These are phyloP conservation scores for Petrolisthes manimaculis DNA, from an alignment of 2,888 invertebrate genomes.

Conservation along the genomic window DNA sequence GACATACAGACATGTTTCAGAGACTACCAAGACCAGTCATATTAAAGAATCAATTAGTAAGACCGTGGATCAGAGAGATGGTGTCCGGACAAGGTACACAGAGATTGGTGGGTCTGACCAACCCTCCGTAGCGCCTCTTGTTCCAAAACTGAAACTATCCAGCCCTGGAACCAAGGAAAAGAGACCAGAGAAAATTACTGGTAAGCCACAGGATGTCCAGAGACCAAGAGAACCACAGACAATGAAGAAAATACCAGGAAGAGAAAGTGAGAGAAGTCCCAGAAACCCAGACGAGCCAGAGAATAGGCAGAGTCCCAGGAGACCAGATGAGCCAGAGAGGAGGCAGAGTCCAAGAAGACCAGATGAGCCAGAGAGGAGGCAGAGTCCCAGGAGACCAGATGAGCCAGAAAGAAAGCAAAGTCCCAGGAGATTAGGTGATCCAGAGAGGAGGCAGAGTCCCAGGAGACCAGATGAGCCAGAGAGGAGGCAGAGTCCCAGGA, in stretches of 20 bases:
- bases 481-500: not conserved
- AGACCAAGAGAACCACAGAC: not conserved
- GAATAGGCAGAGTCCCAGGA: not conserved
- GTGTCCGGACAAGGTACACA: no score
- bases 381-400: not conserved
- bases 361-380: conserved; percentile 10
- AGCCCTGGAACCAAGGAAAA: no score
- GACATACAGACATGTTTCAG: conserved; percentile 16
- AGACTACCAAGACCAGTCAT: not conserved
- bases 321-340: conserved; percentile 16
- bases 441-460: conserved; percentile 15
- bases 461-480: conserved; percentile 5
- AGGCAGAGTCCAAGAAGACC: not conserved
- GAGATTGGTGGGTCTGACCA: no score
- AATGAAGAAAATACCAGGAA: no score
- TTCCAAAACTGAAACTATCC: no score
- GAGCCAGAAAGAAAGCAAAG: conserved; percentile 8
- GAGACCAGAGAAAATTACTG: not conserved
- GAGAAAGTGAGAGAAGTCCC: no score
- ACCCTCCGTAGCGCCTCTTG: no score
- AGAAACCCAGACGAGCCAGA: not conserved
- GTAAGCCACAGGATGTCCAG: not conserved
- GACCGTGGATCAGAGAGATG: not conserved
- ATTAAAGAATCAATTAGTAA: not conserved
- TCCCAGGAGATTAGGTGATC: conserved; percentile 13